phyloP scores from a whole-genome alignment of 1,140 invertebrate species.

The Anadara kagoshimensis region DNA sequence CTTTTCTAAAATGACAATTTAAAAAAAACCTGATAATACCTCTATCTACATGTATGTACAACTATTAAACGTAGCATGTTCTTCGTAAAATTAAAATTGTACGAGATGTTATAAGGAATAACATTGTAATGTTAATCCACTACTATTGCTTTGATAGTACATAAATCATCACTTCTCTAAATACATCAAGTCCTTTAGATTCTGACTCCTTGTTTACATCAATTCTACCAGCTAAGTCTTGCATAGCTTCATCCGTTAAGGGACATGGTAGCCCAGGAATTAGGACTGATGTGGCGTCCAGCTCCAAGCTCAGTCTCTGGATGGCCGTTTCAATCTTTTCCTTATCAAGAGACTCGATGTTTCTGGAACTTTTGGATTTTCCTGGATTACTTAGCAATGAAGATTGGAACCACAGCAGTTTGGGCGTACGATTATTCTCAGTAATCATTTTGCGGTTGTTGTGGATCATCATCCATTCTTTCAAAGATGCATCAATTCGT shows the following conservation, averaged over 20 bases:
- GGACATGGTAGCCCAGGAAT: slow-evolving; percentile 7
- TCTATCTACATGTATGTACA: no score
- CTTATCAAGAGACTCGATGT: background rate
- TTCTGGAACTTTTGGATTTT: background rate
- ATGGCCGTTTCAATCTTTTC: background rate
- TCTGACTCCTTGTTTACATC: background rate
- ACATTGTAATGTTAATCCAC: no score
- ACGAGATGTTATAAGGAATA: no score
- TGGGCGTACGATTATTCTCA: background rate
- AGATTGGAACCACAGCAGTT: background rate
- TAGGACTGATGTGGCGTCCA: background rate
- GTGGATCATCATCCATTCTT: slow-evolving; percentile 3
- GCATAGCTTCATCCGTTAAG: background rate
- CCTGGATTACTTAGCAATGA: no score
- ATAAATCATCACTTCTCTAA: slow-evolving; percentile 15
- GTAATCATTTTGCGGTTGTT: slow-evolving; percentile 9
- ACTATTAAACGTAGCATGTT: no score
- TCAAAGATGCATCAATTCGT: slow-evolving; percentile 3
- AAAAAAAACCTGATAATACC: no score
- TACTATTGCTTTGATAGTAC: no score
- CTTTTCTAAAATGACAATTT: no score
- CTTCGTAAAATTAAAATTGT: no score
- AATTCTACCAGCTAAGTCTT: background rate
- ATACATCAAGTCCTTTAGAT: slow-evolving; percentile 6
- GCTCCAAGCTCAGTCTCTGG: background rate